A percentile compares a stretch with the other conserved stretches of the same genome.
Evolutionary conservation across 2,797 vertebrate species (phyloP).

Genomic region (Cyclopterus lumpus): DNA sequence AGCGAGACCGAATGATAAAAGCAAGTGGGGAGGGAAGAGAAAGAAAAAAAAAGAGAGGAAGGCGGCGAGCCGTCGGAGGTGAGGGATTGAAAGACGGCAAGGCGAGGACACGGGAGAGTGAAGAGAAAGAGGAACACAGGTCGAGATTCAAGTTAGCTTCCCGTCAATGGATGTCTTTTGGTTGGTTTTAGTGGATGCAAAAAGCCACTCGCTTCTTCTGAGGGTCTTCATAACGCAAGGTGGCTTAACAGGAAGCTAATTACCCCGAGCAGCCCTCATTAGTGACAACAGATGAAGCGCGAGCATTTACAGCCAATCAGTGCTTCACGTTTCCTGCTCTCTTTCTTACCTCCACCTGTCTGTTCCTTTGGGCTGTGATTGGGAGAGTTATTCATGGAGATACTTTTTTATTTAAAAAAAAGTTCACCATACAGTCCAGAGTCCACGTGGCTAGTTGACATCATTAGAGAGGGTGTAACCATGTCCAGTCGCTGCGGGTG

Average conservation of each 20-base stretch:
- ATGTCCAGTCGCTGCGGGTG: conserved; percentile 13
- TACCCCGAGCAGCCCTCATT: conserved; percentile 27
- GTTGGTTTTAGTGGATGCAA: conserved; percentile 27
- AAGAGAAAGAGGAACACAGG: conserved; percentile 20
- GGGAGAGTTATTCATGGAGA: conserved; percentile 6
- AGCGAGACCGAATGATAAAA: conserved; percentile 31
- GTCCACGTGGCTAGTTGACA: neutral
- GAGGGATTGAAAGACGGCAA: conserved; percentile 41
- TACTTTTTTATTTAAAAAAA: too few species aligned
- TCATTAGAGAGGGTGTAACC: neutral
- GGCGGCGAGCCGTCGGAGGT: conserved; percentile 22
- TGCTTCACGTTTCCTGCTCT: neutral
- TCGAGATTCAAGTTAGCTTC: conserved; percentile 27
- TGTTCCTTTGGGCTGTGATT: neutral
- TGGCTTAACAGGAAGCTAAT: conserved; percentile 21
- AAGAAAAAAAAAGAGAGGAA: conserved; percentile 2
- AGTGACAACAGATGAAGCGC: conserved; percentile 37
- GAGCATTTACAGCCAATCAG: conserved; percentile 23
- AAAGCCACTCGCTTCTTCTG: conserved; percentile 3
- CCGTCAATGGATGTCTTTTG: conserved; percentile 40
- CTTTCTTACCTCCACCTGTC: neutral
- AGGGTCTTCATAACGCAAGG: conserved; percentile 15
- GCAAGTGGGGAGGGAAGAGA: conserved; percentile 7
- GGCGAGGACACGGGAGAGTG: conserved; percentile 18
- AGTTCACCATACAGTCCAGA: neutral